Evolutionary conservation across 2,888 invertebrate species (phyloP), one percentile per base, ranked within the genome.

Genomic region (Diarsia rubi): DNA sequence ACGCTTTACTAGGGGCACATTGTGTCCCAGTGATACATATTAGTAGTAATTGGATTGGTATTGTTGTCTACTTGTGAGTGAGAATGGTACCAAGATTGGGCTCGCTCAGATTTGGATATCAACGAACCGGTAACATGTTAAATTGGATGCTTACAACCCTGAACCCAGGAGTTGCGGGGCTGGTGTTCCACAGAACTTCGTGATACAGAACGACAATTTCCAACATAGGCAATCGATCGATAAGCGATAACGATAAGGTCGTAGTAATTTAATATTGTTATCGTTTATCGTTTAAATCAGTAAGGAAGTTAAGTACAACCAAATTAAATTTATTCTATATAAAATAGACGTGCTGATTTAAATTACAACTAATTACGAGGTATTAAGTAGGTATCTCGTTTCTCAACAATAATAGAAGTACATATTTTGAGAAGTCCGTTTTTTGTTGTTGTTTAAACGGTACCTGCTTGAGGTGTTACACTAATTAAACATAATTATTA

Each of bases 391-490:
- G 11, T 54, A 47, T 54, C 52, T 68, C 64, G 44, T 59, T 68
- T 44, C 47, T 62, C 16, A 24, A 76, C 21, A 42, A 45, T 67
- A 62, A 37, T 52, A 57, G 12, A 71, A 47, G n/a, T 49, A 14
- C 11, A 31, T 31, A 42, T 31, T 68, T 60, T 27, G 12, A 62
- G 44, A 27, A 72, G 57, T 45, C 54, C 47, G 37, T 78, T 67
- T 79, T 78, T 78, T 78, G 37, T 65, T 79, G 44, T 67, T 73
- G 47, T 75, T 70, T 52, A 42, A 81, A 85, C 86, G 81, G 81
- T 76, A 80, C 69, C 52, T 54, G 42, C 4, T 21, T 64, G 42
- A 27, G 24, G 24, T 80, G 57, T 70, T 69, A 44, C 24, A 75
- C 69, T 75, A 64, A 70, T 65, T 59, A 64, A 66, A 78, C 54